Evolutionary conservation across 2,888 invertebrate genomes (phyloP).

Genomic region (Sinohyriopsis cumingii): DNA sequence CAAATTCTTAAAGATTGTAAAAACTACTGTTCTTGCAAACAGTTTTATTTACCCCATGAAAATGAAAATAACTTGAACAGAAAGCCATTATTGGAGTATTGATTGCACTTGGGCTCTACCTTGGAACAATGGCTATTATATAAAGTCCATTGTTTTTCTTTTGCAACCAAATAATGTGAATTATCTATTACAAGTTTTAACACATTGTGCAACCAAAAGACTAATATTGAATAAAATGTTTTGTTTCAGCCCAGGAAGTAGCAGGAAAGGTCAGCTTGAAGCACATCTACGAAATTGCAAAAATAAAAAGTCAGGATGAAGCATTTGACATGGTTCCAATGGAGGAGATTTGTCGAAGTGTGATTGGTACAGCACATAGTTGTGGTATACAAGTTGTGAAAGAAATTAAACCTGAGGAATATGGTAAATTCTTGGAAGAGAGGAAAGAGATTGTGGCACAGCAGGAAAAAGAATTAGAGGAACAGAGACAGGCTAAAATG

Average conservation of each 20-base stretch:
- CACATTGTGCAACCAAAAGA: not conserved
- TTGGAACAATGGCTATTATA: no score
- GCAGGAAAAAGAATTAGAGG: conserved; percentile 84
- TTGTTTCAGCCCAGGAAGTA: conserved; percentile 79
- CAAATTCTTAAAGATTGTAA: no score
- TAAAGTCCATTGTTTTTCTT: no score
- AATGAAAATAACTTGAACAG: no score
- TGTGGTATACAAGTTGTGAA: conserved; percentile 90
- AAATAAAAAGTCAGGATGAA: conserved; percentile 93
- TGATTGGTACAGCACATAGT: conserved; percentile 84
- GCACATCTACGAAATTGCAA: conserved; percentile 98
- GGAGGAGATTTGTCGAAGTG: conserved; percentile 80
- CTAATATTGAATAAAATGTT: conserved; percentile 1
- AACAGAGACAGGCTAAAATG: conserved; percentile 91
- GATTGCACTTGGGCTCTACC: no score
- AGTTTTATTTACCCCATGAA: no score
- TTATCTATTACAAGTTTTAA: not conserved
- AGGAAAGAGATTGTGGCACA: conserved; percentile 81
- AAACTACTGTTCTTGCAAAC: no score
- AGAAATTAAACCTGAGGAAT: conserved; percentile 84
- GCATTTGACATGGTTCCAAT: conserved; percentile 60
- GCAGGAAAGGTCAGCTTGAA: conserved; percentile 93
- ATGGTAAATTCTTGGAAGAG: conserved; percentile 84
- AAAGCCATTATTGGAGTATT: no score
- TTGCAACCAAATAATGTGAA: no score